Evolutionary conservation across 2,113 vertebrate species (phyloP).

Genomic region (Cyprinus carpio): DNA sequence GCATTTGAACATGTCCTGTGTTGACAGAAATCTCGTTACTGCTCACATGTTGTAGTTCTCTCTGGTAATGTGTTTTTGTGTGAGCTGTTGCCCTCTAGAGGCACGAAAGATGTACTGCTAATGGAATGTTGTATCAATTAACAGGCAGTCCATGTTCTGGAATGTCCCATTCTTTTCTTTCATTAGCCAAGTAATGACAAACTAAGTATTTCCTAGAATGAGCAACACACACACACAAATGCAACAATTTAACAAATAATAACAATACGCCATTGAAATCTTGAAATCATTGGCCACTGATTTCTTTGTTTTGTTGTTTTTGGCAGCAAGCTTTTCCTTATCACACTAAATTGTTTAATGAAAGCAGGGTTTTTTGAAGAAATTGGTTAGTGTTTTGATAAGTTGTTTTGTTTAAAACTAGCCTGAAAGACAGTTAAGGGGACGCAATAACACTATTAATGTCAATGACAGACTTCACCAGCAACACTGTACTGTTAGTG

Average conservation of each 20-base stretch:
- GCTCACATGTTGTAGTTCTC: neutral
- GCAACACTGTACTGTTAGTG: constrained; percentile 5
- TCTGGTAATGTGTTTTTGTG: constrained; percentile 39
- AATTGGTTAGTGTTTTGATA: constrained; percentile 1
- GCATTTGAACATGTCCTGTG: constrained; percentile 58
- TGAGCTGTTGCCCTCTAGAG: constrained; percentile 70
- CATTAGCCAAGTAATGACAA: constrained; percentile 53
- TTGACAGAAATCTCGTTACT: neutral
- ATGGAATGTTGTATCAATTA: constrained; percentile 71
- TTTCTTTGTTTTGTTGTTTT: neutral
- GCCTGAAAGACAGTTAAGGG: neutral
- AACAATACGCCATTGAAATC: neutral
- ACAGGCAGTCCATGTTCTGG: constrained; percentile 54
- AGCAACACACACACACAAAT: neutral
- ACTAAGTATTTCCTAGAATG: constrained; percentile 60
- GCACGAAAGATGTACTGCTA: constrained; percentile 54
- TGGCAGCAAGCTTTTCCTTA: constrained; percentile 51
- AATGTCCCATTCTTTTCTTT: constrained; percentile 60
- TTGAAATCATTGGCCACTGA: neutral
- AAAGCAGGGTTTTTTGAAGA: neutral
- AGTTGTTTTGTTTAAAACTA: neutral
- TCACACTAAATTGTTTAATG: constrained; percentile 44
- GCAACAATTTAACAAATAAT: neutral
- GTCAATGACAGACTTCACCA: neutral
- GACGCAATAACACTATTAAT: constrained; percentile 7